Base-by-base conservation (phyloP, 2,113 vertebrate species). In the Zingel zingel region DNA sequence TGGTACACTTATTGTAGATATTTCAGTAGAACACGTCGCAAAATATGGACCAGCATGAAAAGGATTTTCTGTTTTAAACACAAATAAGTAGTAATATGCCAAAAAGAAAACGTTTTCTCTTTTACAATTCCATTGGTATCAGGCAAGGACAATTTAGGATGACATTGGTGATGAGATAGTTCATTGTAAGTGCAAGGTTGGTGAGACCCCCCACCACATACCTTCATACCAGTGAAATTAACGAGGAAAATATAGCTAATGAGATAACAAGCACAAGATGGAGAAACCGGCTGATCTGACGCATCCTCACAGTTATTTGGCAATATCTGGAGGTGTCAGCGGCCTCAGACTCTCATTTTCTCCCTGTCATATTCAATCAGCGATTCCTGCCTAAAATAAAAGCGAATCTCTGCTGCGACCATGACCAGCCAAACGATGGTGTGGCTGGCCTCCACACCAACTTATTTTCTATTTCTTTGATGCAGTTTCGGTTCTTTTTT, bases 281-380 rank as follows among this genome's bases (percentile, higher is more conserved):
- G 91, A 91, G 90, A 89, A 90, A 84, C 77, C 14, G 86, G 89
- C 88, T 88, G 83, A 92, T 92, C 86, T 87, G 82, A 92, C 70
- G 89, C 90, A 86, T 89, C 88, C 89, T 94, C 87, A 77, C 81
- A 87, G 88, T 92, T 92, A 91, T 94, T 93, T 93, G 91, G 80
- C 84, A 90, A 89, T 89, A 90, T 92, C 87, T 90, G 77, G 88
- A 92, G 86, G 88, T 89, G 86, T 89, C 89, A 89, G 84, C 68
- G 63, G 86, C 89, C 87, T 82, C 89, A 89, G 89, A 93, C 88
- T 93, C 88, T 93, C 92, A 92, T 94, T 94, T 94, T 93, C 92
- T 89, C 86, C 85, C 89, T 91, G 92, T 94, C 92, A 94, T 94
- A 91, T 93, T 88, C 88, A 92, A 94, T 94, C 89, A 94, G 86